A percentile compares a stretch with the other conserved stretches of the same genome.
These are phyloP conservation scores for Phengaris alcon DNA, from an alignment of 2,888 invertebrate genomes.

Conservation along the genomic window DNA sequence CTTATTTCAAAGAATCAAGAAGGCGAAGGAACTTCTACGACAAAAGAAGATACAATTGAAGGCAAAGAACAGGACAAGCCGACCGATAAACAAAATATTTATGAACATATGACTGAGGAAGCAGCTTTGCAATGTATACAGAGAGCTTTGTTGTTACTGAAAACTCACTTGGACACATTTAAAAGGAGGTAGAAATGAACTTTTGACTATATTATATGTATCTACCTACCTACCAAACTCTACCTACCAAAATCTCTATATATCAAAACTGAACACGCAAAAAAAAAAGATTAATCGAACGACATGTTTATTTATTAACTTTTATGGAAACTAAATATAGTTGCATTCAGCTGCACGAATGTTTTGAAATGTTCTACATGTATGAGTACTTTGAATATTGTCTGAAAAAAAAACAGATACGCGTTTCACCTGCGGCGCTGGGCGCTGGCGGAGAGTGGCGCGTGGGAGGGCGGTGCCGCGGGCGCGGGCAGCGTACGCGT, in stretches of 20 bases:
- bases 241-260: no score
- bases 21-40: slow-evolving; percentile 46
- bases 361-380: no score
- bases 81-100: slow-evolving; percentile 67
- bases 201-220: neutral
- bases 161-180: slow-evolving; percentile 96
- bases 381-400: neutral
- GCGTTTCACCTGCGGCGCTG: slow-evolving; percentile 93
- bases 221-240: no score
- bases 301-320: no score
- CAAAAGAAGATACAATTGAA: slow-evolving; percentile 43
- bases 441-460: slow-evolving; percentile 91
- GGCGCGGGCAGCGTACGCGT: slow-evolving; percentile 81
- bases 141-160: slow-evolving; percentile 90
- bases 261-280: no score
- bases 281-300: no score
- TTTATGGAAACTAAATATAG: no score
- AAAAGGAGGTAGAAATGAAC: slow-evolving; percentile 80
- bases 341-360: no score
- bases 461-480: slow-evolving; percentile 84
- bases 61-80: slow-evolving; percentile 58
- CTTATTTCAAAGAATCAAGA: slow-evolving; percentile 70
- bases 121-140: slow-evolving; percentile 93
- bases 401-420: slow-evolving; percentile 73
- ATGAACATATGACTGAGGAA: slow-evolving; percentile 82